Evolutionary conservation across 2,888 invertebrate species (phyloP).

Genomic region (Drosophila yooni): DNA sequence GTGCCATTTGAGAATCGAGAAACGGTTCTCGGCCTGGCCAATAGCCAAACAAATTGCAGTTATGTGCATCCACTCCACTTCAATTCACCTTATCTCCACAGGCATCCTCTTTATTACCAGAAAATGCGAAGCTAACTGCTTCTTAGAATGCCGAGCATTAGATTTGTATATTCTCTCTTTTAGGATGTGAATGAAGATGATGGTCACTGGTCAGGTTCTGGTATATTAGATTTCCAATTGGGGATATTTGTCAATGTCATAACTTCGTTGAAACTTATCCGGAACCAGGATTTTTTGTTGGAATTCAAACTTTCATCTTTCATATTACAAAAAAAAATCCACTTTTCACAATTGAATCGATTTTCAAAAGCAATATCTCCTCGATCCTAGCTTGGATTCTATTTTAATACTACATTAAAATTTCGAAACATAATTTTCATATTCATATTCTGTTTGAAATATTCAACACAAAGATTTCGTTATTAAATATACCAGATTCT

Average conservation of each 20-base stretch:
- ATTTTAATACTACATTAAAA: no score
- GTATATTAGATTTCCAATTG: not conserved
- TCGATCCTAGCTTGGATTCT: not conserved
- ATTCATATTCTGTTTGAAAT: no score
- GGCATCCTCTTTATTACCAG: conserved; percentile 37
- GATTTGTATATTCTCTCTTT: not conserved
- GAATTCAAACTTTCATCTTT: no score
- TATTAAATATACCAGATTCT: not conserved
- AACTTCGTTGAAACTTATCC: not conserved
- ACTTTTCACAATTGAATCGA: not conserved
- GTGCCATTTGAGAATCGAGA: conserved; percentile 50
- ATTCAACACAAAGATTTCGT: no score
- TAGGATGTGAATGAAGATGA: not conserved
- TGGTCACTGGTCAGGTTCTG: not conserved
- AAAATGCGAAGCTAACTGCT: conserved; percentile 13
- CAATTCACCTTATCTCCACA: conserved; percentile 28
- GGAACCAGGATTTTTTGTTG: no score
- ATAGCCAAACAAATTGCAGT: conserved; percentile 71
- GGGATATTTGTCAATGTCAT: not conserved
- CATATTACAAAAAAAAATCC: no score
- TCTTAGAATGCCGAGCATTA: conserved; percentile 17
- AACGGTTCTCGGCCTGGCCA: conserved; percentile 25
- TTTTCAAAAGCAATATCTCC: not conserved
- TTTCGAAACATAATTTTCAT: no score
- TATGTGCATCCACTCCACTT: conserved; percentile 29